Percentiles rank a stretch among this genome's conserved stretches.
Evolutionary conservation across 2,797 vertebrate genomes (phyloP).

Genomic region (Acanthiza pusilla): DNA sequence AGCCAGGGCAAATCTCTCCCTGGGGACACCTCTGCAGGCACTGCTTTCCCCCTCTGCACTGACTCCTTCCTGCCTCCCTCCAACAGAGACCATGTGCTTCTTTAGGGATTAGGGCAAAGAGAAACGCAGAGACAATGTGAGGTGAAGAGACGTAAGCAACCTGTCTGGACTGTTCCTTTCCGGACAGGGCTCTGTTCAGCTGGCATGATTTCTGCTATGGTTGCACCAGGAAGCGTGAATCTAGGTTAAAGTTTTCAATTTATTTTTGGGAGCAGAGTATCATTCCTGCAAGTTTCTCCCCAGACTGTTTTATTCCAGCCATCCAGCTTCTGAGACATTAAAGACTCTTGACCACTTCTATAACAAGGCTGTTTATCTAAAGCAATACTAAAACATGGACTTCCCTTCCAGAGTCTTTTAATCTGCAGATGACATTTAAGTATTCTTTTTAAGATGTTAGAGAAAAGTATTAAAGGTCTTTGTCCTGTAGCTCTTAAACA

Average conservation of each 20-base stretch:
- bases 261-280: not conserved
- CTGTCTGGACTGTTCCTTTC: not conserved
- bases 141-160: not conserved
- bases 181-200: not conserved
- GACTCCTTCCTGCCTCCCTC: not conserved
- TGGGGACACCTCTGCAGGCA: not conserved
- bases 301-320: not conserved
- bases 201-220: not conserved
- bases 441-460: not conserved
- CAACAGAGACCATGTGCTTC: rapidly evolving
- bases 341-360: not conserved
- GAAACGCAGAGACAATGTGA: not conserved
- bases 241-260: rapidly evolving
- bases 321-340: not conserved
- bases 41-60: rapidly evolving
- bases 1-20: not conserved
- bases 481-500: not conserved
- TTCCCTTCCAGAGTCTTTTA: not conserved
- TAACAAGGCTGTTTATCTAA: not conserved
- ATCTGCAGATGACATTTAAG: not conserved
- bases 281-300: not conserved
- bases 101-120: not conserved
- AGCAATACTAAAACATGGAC: not conserved
- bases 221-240: not conserved
- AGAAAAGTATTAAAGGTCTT: not conserved